Base-by-base conservation (phyloP, 2,888 invertebrate genomes). In the Drosophila fungiperda region DNA sequence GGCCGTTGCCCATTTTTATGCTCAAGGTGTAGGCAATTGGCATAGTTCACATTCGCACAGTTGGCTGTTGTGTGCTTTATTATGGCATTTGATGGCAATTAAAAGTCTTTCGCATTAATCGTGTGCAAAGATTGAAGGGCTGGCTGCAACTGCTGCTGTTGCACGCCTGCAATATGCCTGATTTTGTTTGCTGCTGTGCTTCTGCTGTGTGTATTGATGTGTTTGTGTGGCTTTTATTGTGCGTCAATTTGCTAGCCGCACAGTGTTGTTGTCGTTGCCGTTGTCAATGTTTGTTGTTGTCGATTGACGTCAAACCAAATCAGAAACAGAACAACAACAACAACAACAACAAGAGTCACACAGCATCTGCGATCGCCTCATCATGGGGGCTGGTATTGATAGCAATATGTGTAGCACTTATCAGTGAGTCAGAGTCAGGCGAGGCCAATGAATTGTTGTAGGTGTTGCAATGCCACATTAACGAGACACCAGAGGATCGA, bases 21-120 rank as follows among this genome's bases (percentile, higher is more conserved):
- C 83, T 70, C 75, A 85, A 86, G 86, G 90, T 86, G 86, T 90
- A 86, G 89, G 78, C 87, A 90, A 90, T 88, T 88, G 90, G 87
- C 88, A 90, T 87, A 90, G 87, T 88, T 87, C 91, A 87, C 88
- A 90, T 89, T 85, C 69, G 54, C 63, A 57, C 60, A 65, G 62
- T 38, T 38, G 64, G 9, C 63, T 35, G 50, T 40, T 36, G 36
- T 67, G 50, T 52, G 67, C 76, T 71, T 87, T 72, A 76, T 55
- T 78, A 74, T 74, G 83, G 85, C 78, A 71, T 89, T 71, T 66
- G 74, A 57, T 62, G 81, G 91, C 88, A 90, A 90, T 89, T 90
- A 87, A 87, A 89, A 87, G 88, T 82, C 73, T 78, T 83, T 86
- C 80, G 76, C 75, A 65, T 85, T 82, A 82, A 85, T 80, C 82